Base-by-base conservation (phyloP, 2,113 vertebrate genomes). In the Chitala chitala region DNA sequence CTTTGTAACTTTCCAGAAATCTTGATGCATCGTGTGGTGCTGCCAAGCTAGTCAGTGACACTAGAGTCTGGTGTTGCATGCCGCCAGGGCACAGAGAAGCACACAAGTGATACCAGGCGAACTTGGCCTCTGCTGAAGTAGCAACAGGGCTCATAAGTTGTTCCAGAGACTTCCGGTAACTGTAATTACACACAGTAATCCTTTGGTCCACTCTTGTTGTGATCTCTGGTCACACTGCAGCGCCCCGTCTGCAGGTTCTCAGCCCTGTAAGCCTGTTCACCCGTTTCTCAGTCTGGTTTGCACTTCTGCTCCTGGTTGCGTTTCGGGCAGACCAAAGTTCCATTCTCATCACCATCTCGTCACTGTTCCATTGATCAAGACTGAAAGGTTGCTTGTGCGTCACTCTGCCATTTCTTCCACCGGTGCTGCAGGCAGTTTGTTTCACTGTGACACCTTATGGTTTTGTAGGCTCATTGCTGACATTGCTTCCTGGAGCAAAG, bases 101-200 rank as follows among this genome's bases (percentile, higher is more conserved):
- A 64, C 44, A 20, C 31, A 15, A n/a, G 73, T 15, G 40, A n/a
- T 17, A 58, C 50, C 56, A 17, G 12, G 33, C 12, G 33, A 20
- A 61, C 54, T 15, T 36, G 31, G n/a, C n/a, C n/a, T n/a, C 56
- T 59, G 56, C 56, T 59, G 50, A 68, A 17, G 51, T 36, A 26
- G 51, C 0, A 26, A 55, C 48, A 46, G 44, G 17, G 50, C 33
- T 71, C 69, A 54, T 54, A 71, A 53, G 12, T 36, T 55, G 50
- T 33, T 38, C 31, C 38, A 29, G 31, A 24, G 29, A 3, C 53
- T 48, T 22, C 73, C 24, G 29, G 53, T 31, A 26, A 44, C 65
- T 69, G 22, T 68, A 56, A 75, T 69, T 69, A 68, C 69, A 69
- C 40, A 69, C 51, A 48, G 48, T 24, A 33, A 46, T 36, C 29